These are phyloP conservation scores for Onthophagus sagittarius DNA, from an alignment of 2,888 invertebrate species.

Conservation along the genomic window DNA sequence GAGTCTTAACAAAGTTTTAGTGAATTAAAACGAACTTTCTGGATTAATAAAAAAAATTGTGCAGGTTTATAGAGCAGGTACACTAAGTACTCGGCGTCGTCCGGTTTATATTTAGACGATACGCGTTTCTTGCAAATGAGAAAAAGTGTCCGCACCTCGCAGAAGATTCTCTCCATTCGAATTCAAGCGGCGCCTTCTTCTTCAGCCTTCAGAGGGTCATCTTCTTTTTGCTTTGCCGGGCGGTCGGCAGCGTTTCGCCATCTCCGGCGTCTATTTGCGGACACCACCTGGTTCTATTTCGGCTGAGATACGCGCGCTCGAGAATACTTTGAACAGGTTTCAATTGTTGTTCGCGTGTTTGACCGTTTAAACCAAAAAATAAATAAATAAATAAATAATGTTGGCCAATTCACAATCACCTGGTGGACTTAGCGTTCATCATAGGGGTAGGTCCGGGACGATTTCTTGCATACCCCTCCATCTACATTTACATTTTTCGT, in stretches of 20 bases:
- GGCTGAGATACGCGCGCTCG: neutral
- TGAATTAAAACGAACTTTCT: no score
- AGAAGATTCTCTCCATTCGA: neutral
- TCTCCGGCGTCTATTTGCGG: neutral
- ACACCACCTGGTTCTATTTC: neutral
- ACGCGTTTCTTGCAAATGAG: neutral
- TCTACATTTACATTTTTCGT: slow-evolving; percentile 55
- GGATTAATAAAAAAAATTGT: no score
- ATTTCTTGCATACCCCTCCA: slow-evolving; percentile 54
- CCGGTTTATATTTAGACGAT: neutral
- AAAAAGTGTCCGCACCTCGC: neutral
- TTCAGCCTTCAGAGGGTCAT: neutral
- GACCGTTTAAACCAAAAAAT: neutral
- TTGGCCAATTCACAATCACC: slow-evolving; percentile 35
- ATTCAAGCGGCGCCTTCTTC: neutral
- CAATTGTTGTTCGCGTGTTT: neutral
- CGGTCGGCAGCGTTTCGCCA: neutral
- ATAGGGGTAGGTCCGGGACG: slow-evolving; percentile 45
- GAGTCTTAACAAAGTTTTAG: no score
- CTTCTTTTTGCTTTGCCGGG: neutral
- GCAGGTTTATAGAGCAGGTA: neutral
- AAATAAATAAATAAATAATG: slow-evolving; percentile 35
- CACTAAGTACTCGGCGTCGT: neutral
- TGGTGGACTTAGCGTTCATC: slow-evolving; percentile 31
- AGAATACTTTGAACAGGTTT: neutral